phyloP scores from a whole-genome alignment of 2,888 invertebrate genomes.

The Argyresthia albistria region DNA sequence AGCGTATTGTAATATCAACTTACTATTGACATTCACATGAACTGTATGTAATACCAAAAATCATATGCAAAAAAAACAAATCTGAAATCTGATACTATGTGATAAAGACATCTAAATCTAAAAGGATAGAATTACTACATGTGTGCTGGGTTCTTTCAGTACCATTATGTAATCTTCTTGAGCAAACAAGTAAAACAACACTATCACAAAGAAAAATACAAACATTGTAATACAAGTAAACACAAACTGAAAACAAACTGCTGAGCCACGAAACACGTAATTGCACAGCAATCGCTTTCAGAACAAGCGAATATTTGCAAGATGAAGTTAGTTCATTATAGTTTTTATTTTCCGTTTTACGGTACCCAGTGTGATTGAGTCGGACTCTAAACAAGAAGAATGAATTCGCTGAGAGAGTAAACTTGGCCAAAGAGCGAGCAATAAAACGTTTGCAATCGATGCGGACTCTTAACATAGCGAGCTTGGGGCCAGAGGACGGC shows the following conservation, averaged over 20 bases:
- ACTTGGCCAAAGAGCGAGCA: conserved; percentile 26
- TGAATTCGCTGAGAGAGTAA: conserved; percentile 29
- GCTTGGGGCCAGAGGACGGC: not conserved
- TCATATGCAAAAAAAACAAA: too few species aligned
- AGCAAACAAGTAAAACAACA: not conserved
- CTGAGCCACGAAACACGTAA: not conserved
- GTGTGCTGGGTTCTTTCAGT: not conserved
- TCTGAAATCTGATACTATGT: too few species aligned
- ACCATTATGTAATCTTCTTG: not conserved
- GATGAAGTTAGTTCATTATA: conserved; percentile 48
- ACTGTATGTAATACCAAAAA: too few species aligned
- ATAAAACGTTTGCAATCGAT: conserved; percentile 50
- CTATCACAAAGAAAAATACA: not conserved
- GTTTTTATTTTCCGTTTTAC: conserved; percentile 58
- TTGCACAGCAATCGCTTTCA: conserved; percentile 18
- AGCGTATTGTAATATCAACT: too few species aligned
- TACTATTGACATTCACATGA: too few species aligned
- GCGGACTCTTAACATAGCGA: conserved; percentile 20
- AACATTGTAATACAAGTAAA: not conserved
- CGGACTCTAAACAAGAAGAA: conserved; percentile 42
- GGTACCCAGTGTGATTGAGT: conserved; percentile 51
- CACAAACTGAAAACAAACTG: not conserved
- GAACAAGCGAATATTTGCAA: conserved; percentile 48
- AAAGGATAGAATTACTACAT: too few species aligned
- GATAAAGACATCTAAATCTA: too few species aligned